Evolutionary conservation across 92 coral and sea anemone genomes (phyloP).

Genomic region (Porites divaricata): DNA sequence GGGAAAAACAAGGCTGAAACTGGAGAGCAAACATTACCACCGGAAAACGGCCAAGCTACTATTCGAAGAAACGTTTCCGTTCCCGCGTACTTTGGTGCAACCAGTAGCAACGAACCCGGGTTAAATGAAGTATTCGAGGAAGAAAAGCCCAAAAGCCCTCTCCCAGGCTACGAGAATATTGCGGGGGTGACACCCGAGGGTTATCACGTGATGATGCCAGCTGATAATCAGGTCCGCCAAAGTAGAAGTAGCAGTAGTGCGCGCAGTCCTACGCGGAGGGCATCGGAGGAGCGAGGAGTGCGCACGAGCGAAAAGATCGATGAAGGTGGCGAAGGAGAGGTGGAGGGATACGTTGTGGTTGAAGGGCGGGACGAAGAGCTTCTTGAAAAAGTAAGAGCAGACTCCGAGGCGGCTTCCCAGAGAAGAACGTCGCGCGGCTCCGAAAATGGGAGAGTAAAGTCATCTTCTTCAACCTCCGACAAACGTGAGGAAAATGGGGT

Average conservation of each 20-base stretch:
- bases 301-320: conserved; percentile 10
- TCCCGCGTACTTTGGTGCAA: conserved; percentile 7
- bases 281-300: conserved; percentile 18
- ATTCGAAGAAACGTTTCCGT: conserved; percentile 35
- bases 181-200: conserved; percentile 74
- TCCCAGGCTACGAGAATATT: conserved; percentile 66
- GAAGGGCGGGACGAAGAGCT: conserved; percentile 62
- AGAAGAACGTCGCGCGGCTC: conserved; percentile 21
- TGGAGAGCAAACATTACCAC: conserved; percentile 7
- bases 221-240: conserved; percentile 16
- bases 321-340: conserved; percentile 34
- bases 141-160: conserved; percentile 30
- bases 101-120: background rate
- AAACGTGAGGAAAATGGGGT: conserved; percentile 11
- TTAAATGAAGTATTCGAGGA: conserved; percentile 28
- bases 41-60: background rate
- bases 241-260: conserved; percentile 24
- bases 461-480: conserved; percentile 34
- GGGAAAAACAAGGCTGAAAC: conserved; percentile 29
- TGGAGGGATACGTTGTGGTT: conserved; percentile 68
- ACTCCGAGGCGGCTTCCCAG: conserved; percentile 10
- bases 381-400: conserved; percentile 52
- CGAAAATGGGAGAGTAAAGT: conserved; percentile 5
- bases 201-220: conserved; percentile 67
- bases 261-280: conserved; percentile 37